Base-by-base conservation (phyloP, 2,797 vertebrate species). In the Toxotes lorentzi region DNA sequence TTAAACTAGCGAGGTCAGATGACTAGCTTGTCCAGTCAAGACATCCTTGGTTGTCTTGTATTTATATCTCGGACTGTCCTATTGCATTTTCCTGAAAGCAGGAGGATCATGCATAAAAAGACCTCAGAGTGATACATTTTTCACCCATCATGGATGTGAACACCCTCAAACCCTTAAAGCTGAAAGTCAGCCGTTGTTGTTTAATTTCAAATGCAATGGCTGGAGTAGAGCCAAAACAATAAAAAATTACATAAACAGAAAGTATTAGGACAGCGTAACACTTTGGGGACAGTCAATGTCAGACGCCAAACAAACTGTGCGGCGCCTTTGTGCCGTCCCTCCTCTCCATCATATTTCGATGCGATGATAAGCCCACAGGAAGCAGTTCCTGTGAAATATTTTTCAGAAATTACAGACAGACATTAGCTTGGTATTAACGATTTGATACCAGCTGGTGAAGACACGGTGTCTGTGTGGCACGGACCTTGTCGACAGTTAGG, bases 401-500 rank as follows among this genome's bases (percentile, higher is more conserved):
- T 35, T 62, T 24, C 35, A 65, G 69, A 75, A 72, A 64, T 78
- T 54, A 65, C 41, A 73, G 47, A n/a, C 61, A 58, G 63, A 62
- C 40, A 84, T 85, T 76, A 57, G 41, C 50, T 72, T 50, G 65
- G 62, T 60, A 63, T 56, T 68, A 71, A 73, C 67, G 41, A 45
- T 81, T 78, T 66, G 77, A 76, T 63, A 82, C 38, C 86, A 90
- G 88, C 86, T 89, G 87, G 74, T 62, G 54, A 14, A 65, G 73
- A 78, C 78, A 61, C 58, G 57, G 73, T 50, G 56, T 68, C 77
- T 82, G 70, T 77, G 61, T 77, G 79, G 57, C 61, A 57, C 17
- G 53, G 75, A 91, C 81, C 81, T 89, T 76, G 80, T 87, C 85
- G 87, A 82, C 79, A 82, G 79, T 87, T 68, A 73, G 65, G 65